Base-by-base conservation (phyloP, 1,140 invertebrate species). In the Procambarus clarkii region DNA sequence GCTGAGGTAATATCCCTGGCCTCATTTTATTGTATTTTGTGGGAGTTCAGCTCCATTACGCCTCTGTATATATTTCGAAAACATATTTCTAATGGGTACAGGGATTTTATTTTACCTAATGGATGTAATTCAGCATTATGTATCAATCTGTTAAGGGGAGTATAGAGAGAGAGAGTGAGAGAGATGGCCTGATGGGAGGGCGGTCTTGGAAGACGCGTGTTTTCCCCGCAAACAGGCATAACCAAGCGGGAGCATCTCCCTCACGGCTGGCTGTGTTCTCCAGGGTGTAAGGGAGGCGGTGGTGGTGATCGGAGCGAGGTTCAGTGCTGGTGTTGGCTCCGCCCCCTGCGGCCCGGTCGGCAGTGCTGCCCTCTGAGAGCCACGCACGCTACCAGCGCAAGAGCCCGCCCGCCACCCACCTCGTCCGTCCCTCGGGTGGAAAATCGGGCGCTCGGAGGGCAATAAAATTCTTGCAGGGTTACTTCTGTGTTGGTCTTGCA, bases 401-500 rank as follows among this genome's bases (percentile, higher is more conserved):
- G 89, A 85, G 82, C 81, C 89, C 89, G 89, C 89, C 89, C 89
- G 89, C 89, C 89, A 91, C 89, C 89, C 89, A 91, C 89, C 89
- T 91, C 89, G 89, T 80, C 88, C 92, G 92, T 92, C 92, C 92
- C 92, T 88, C 92, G 89, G 89, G 92, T 92, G 92, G 92, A 92
- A 92, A 92, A 92, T 92, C 92, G 92, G 92, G 88, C 89, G 92
- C 92, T 91, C 69, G 92, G 89, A 92, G 92, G 84, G 85, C 92
- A 91, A 92, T 92, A 92, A 92, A 92, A 92, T 88, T 92, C 92
- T 92, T 91, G 92, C 92, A 92, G 89, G 92, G 92, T 92, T 92
- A 92, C 92, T 91, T 92, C 89, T 92, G 92, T 91, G 92, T 91
- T 91, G 92, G 88, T 92, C 92, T 91, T 92, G 92, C 92, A 92